Conservation (phyloP, 2,888 invertebrate genomes). For the Latrodectus hesperus region DNA sequence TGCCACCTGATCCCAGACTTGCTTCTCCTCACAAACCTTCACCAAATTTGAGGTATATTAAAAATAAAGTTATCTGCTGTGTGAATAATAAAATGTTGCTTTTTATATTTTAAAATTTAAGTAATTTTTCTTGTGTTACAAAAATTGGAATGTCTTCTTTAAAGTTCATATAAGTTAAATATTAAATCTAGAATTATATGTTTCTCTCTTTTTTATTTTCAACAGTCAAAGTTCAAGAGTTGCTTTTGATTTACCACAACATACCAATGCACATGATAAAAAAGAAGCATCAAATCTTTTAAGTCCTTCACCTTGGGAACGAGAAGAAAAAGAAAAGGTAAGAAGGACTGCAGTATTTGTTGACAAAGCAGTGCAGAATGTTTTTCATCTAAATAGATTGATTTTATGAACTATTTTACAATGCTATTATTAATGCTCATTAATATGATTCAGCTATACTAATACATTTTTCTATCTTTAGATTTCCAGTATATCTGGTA, state of each 20-base stretch:
- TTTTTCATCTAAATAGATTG: not conserved
- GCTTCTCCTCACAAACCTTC: slow-evolving; percentile 19
- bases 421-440: not conserved
- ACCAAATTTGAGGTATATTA: slow-evolving; percentile 13
- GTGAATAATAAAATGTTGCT: not conserved
- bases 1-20: slow-evolving; percentile 49
- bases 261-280: slow-evolving; percentile 70
- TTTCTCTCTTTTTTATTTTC: not conserved
- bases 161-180: not conserved
- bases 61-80: not conserved
- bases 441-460: slow-evolving; percentile 32
- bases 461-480: slow-evolving; percentile 60
- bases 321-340: slow-evolving; percentile 90
- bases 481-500: slow-evolving; percentile 59
- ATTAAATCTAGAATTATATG: not conserved
- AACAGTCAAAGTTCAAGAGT: slow-evolving; percentile 55
- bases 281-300: slow-evolving; percentile 63
- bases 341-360: slow-evolving; percentile 5
- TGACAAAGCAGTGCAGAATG: not conserved
- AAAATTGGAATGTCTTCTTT: not conserved
- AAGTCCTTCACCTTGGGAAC: slow-evolving; percentile 83
- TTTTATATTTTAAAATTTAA: not conserved
- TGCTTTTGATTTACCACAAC: slow-evolving; percentile 66
- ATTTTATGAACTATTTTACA: not conserved
- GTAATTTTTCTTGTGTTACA: no score